Percentiles rank a stretch among this genome's conserved stretches.
phyloP scores from a whole-genome alignment of 2,113 vertebrate genomes.

The Fulmarus glacialis region DNA sequence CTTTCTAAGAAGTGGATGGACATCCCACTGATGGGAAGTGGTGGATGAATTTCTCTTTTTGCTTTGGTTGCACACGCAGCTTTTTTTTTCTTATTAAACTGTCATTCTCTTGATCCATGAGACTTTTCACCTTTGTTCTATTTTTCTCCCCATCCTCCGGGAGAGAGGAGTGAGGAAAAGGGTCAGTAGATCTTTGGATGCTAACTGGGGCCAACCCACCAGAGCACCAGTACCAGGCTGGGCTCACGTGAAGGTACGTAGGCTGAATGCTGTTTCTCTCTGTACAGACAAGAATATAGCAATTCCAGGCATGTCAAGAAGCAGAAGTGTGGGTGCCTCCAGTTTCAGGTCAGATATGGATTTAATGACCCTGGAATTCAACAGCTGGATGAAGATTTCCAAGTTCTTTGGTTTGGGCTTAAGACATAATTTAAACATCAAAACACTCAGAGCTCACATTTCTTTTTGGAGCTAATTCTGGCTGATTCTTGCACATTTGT shows the following conservation, averaged over 20 bases:
- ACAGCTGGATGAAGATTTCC: background rate
- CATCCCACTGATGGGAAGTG: fast-evolving
- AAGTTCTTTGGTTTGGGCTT: background rate
- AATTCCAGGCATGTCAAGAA: background rate
- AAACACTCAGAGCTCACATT: background rate
- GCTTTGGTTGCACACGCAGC: background rate
- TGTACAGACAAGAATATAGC: background rate
- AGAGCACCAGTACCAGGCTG: background rate
- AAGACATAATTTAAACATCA: background rate
- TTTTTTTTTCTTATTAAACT: background rate
- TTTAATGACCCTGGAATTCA: background rate
- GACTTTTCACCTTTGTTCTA: background rate
- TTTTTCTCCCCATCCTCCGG: background rate
- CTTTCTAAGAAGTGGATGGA: background rate
- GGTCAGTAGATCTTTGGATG: background rate
- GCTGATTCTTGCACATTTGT: background rate
- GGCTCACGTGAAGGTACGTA: background rate
- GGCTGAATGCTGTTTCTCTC: background rate
- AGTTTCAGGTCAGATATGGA: background rate
- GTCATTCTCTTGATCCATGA: background rate
- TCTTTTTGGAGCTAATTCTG: background rate
- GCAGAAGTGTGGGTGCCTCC: background rate
- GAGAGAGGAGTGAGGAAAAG: background rate
- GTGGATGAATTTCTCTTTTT: background rate
- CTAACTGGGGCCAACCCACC: fast-evolving